Conservation (phyloP, 1,140 invertebrate genomes). For the Steinernema feltiae region DNA sequence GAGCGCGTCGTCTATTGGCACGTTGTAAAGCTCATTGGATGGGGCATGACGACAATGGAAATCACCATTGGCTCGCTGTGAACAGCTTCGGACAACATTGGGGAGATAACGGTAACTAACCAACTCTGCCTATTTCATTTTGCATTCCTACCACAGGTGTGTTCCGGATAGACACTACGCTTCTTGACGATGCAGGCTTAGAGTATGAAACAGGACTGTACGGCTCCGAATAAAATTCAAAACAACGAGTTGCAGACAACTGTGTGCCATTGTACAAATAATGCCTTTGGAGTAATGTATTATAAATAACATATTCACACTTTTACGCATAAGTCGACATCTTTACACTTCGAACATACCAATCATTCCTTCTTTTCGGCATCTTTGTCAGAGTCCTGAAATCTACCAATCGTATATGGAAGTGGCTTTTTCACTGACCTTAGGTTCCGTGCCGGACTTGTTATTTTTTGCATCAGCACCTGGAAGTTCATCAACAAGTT, state of each 20-base stretch:
- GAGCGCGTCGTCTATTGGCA: conserved; percentile 57
- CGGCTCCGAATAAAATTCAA: not conserved
- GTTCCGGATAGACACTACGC: conserved; percentile 50
- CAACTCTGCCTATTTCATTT: not conserved
- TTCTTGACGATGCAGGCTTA: conserved; percentile 51
- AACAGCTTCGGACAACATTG: conserved; percentile 54
- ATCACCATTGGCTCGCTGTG: conserved; percentile 51
- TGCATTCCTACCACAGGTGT: conserved; percentile 37
- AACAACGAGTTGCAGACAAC: not conserved
- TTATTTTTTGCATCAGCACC: not conserved
- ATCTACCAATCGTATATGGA: not conserved
- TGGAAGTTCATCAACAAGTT: conserved; percentile 43
- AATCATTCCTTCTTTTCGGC: not conserved
- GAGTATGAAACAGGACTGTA: conserved; percentile 47
- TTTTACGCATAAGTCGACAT: not conserved
- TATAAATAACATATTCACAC: conserved; percentile 1
- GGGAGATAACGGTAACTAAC: conserved; percentile 57
- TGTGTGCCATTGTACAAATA: conserved; percentile 2
- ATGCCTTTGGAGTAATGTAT: not conserved
- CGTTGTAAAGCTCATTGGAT: conserved; percentile 54
- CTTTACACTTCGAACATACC: not conserved
- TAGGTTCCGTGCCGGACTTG: not conserved
- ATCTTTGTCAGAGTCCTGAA: not conserved
- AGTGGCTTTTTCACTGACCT: not conserved
- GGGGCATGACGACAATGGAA: conserved; percentile 51